A percentile compares a stretch with the other conserved stretches of the same genome.
These are phyloP conservation scores for Microchirus variegatus DNA, from an alignment of 2,797 vertebrate genomes.

Conservation along the genomic window DNA sequence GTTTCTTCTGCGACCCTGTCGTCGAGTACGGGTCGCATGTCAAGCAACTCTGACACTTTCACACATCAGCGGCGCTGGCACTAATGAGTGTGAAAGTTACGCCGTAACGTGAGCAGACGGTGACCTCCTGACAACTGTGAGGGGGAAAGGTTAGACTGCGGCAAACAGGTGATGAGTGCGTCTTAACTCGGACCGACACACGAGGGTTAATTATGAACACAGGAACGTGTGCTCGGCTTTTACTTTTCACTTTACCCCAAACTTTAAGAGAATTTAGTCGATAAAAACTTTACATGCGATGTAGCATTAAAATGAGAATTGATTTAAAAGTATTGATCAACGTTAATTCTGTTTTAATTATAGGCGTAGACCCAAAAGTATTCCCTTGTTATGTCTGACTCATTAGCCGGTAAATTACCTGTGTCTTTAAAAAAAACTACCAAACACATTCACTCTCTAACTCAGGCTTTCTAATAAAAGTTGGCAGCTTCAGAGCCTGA, in stretches of 20 bases:
- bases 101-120: slow-evolving; percentile 31
- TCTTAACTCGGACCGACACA: slow-evolving; percentile 25
- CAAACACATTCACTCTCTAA: neutral
- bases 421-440: slow-evolving; percentile 1
- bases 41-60: slow-evolving; percentile 14
- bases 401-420: too few species aligned
- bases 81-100: slow-evolving; percentile 42
- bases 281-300: too few species aligned
- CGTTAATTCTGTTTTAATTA: too few species aligned
- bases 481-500: neutral
- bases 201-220: slow-evolving; percentile 23
- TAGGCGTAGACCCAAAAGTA: neutral
- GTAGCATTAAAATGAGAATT: too few species aligned
- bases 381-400: neutral
- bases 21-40: too few species aligned
- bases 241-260: too few species aligned
- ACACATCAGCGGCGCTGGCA: slow-evolving; percentile 13
- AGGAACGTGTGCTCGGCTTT: slow-evolving; percentile 16
- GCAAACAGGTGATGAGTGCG: slow-evolving; percentile 30
- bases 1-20: too few species aligned
- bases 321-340: too few species aligned
- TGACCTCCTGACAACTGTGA: slow-evolving; percentile 11
- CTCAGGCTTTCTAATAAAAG: neutral
- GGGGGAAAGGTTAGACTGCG: slow-evolving; percentile 30
- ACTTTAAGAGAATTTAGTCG: too few species aligned